Percentiles rank a stretch among this genome's conserved stretches.
Conservation (phyloP, 2,113 vertebrate species). For the Fregetta grallaria region DNA sequence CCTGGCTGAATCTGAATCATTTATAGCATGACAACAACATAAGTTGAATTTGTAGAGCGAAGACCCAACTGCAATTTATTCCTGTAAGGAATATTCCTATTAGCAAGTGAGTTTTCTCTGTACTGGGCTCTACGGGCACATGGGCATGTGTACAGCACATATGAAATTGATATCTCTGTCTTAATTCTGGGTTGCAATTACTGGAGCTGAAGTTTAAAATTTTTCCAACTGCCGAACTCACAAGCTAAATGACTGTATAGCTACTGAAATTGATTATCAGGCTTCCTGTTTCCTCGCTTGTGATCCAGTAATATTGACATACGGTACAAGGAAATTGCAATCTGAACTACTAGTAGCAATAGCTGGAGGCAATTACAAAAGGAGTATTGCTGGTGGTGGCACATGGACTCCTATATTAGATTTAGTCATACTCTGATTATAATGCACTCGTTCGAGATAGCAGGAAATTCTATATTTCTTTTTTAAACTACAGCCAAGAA, state of each 20-base stretch:
- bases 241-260: background rate
- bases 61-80: background rate
- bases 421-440: slow-evolving; percentile 9
- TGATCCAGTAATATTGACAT: slow-evolving; percentile 54
- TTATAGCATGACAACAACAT: background rate
- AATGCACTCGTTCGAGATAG: background rate
- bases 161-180: background rate
- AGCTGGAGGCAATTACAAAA: slow-evolving; percentile 63
- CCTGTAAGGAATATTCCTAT: background rate
- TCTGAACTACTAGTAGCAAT: slow-evolving; percentile 61
- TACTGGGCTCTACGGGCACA: background rate
- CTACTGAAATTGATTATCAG: slow-evolving; percentile 55
- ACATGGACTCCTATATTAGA: background rate
- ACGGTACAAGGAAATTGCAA: slow-evolving; percentile 51
- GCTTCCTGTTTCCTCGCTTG: slow-evolving; percentile 30
- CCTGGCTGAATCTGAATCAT: background rate
- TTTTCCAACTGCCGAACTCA: background rate
- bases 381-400: slow-evolving; percentile 35
- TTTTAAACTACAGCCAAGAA: background rate
- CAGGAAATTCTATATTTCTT: background rate
- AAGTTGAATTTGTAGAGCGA: background rate
- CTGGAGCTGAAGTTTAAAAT: background rate
- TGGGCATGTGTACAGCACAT: background rate
- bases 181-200: slow-evolving; percentile 24
- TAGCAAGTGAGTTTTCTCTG: background rate